A percentile compares a stretch with the other conserved stretches of the same genome.
These are phyloP conservation scores for Psettodes erumei DNA, from an alignment of 2,113 vertebrate species.

Conservation along the genomic window DNA sequence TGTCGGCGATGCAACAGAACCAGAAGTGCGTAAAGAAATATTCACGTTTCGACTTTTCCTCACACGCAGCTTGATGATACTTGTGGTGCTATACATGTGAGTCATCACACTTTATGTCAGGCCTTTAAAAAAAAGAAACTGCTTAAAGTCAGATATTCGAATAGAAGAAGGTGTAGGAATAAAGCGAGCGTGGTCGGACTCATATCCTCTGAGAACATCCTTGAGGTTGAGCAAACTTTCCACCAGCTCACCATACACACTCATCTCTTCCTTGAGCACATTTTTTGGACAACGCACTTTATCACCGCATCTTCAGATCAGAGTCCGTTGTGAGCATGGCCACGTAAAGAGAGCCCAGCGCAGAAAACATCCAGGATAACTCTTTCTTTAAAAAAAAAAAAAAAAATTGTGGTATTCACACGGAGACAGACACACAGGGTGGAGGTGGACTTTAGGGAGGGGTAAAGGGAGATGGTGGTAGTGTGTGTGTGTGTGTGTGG, in stretches of 20 bases:
- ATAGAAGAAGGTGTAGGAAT: background rate
- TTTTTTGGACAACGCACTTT: constrained; percentile 13
- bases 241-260: constrained; percentile 32
- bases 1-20: background rate
- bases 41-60: constrained; percentile 12
- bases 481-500: background rate
- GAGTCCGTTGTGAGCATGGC: constrained; percentile 10
- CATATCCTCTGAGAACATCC: constrained; percentile 28
- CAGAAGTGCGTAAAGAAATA: background rate
- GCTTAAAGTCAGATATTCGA: constrained; percentile 8
- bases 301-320: constrained; percentile 12
- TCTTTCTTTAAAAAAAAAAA: no score
- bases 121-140: background rate
- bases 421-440: constrained; percentile 39
- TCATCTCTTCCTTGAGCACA: constrained; percentile 35
- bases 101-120: background rate
- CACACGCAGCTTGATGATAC: constrained; percentile 14
- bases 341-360: background rate
- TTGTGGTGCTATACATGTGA: background rate
- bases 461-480: background rate
- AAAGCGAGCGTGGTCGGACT: background rate
- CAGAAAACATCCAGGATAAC: background rate
- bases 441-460: constrained; percentile 53
- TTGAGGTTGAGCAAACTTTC: constrained; percentile 61
- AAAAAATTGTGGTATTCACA: constrained; percentile 56